Base-by-base conservation (phyloP, 64 coral and sea anemone species). In the Acropora yongei region DNA sequence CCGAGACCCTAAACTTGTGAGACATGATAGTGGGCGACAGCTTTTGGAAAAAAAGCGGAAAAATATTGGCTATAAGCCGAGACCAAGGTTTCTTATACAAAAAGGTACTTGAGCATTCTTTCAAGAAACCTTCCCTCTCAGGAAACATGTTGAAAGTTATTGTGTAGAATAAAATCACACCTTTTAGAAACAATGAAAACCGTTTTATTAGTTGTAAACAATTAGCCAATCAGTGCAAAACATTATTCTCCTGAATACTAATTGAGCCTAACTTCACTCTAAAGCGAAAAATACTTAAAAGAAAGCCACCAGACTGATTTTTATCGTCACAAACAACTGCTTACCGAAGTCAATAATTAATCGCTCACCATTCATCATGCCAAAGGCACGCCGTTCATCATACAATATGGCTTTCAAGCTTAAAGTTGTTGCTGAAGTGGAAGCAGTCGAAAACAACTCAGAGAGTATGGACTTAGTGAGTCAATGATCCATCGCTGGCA, bases 391-490 rank as follows among this genome's bases (percentile, higher is more conserved):
- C 13, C 77, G 65, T 86, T 86, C 61, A 47, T 72, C 61, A 13
- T 86, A 86, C 63, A 86, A 49, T 86, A 47, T 86, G 61, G 58
- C 83, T 49, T 86, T 71, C 66, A 86, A 71, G 42, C 65, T 86
- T 44, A 86, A 86, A 65, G 47, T 86, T 72, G 83, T 86, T 16
- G 83, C 83, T 39, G 83, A 86, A 86, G 63, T 13, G 47, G 80
- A 55, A 67, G 80, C 80, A 63, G 57, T 83, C 11, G 19, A 83
- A 46, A 83, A 83, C 49, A 83, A 86, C 44, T 86, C 79, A 41
- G 82, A 86, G 83, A 86, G 41, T 86, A 86, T 51, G 83, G 83
- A 73, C 13, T 87, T 41, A 74, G 72, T 55, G 44, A 86, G 83
- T 72, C 83, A 5, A 86, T 72, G 83, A 67, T 86, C n/a, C 83